Conservation (phyloP, 2,113 vertebrate species). For the Bos indicus region DNA sequence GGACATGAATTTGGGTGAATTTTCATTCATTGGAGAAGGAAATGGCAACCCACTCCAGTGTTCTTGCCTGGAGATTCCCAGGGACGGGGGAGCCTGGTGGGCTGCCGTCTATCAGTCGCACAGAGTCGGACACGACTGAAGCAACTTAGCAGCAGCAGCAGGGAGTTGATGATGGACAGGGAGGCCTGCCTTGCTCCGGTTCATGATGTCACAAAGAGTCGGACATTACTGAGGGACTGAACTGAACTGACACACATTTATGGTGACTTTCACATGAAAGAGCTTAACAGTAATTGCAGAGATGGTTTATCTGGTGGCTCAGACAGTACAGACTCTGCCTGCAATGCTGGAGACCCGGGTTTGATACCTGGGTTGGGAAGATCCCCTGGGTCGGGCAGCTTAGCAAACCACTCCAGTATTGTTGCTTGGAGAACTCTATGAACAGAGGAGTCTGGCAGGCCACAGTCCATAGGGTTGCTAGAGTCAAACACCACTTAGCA, state of each 20-base stretch:
- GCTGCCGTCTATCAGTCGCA: too few species aligned
- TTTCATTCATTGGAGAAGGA: background rate
- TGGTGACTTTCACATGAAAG: background rate
- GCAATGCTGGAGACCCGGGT: background rate
- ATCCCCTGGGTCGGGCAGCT: rapidly evolving
- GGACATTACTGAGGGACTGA: background rate
- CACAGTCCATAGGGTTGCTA: background rate
- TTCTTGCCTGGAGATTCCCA: too few species aligned
- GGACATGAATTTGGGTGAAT: background rate
- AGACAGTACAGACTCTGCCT: background rate
- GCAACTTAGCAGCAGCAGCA: too few species aligned
- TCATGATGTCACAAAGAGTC: background rate
- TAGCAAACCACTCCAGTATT: background rate
- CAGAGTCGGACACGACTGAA: too few species aligned
- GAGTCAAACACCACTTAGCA: background rate
- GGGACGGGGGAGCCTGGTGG: too few species aligned
- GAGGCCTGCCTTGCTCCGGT: background rate
- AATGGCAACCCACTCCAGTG: too few species aligned
- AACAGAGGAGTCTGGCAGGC: background rate
- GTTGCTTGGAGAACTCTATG: background rate
- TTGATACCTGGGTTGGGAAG: background rate
- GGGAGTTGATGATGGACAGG: background rate
- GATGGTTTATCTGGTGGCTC: background rate
- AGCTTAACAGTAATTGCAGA: background rate
- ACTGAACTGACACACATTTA: background rate